A percentile compares a stretch with the other conserved stretches of the same genome.
phyloP scores from a whole-genome alignment of 2,113 vertebrate species.

The Lasiurus borealis region DNA sequence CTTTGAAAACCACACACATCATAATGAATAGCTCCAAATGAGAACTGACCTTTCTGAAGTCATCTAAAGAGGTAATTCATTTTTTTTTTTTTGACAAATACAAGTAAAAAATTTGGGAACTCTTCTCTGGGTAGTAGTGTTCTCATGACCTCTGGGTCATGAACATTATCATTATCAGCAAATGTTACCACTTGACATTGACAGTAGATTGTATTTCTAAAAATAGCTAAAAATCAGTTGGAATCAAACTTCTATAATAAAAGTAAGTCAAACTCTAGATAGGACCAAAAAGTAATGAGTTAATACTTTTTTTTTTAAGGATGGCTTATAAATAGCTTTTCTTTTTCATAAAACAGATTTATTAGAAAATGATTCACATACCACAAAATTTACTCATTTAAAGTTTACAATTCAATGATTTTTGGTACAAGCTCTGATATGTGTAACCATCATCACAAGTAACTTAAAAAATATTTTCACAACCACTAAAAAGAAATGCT shows the following conservation, averaged over 20 bases:
- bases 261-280: not conserved
- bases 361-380: conserved; percentile 31
- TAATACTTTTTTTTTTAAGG: not conserved
- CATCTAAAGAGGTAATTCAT: not conserved
- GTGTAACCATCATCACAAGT: not conserved
- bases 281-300: not conserved
- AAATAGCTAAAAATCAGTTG: conserved; percentile 16
- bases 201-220: conserved; percentile 35
- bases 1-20: not conserved
- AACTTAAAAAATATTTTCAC: conserved; percentile 10
- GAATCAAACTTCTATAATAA: conserved; percentile 27
- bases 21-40: conserved; percentile 2
- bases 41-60: conserved; percentile 1
- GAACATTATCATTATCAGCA: conserved; percentile 13
- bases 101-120: not conserved
- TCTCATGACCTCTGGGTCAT: not conserved
- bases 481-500: not conserved
- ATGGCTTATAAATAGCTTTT: conserved; percentile 8
- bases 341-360: not conserved
- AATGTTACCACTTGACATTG: conserved; percentile 44
- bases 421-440: not conserved
- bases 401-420: not conserved
- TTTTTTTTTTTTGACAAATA: conserved; percentile 19
- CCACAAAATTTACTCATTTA: not conserved
- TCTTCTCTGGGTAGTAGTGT: not conserved